Base-by-base conservation (phyloP, 2,113 vertebrate species). In the Pitta sordida region DNA sequence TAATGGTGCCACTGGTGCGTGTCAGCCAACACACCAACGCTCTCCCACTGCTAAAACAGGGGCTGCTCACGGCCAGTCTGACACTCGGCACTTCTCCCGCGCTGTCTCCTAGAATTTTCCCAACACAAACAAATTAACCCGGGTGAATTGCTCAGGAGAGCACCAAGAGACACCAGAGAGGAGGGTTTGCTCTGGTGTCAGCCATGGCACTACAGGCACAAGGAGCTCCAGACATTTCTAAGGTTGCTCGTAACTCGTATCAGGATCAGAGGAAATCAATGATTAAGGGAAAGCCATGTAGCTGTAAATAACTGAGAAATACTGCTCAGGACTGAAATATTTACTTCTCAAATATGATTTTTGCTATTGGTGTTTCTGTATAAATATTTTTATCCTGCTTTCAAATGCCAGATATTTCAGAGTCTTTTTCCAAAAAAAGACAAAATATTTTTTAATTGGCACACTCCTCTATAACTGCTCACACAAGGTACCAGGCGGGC, bases 361-460 rank as follows among this genome's bases (percentile, higher is more conserved):
- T 96, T 94, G 70, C 88, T 95, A 81, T 83, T 94, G 80, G 81
- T 94, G 79, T 94, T 96, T 96, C 81, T 65, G 58, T 62, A 68
- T 39, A 97, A 95, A 95, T 94, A 96, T 96, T 81, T 96, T 95
- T 91, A 94, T 95, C 91, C 55, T 85, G 37, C n/a, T 96, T 96
- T 94, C 77, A 92, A 92, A 32, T 12, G 11, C 12, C 20, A 58
- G 26, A 12, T 16, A 76, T 46, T 43, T 49, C 6, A 2, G 34
- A 68, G 3, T 1, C 27, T 77, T 76, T 83, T 6, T 8, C 48
- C 9, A 60, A 73, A 34, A 93, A 87, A 73, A 5, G 3, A 9
- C n/a, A 51, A 64, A 59, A 19, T 5, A 5, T 26, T 81, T 81
- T 64, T 70, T 68, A 36, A 76, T 32, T 41, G 60, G n/a, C 44